Percentiles rank a stretch among this genome's conserved stretches.
phyloP scores from a whole-genome alignment of 2,113 vertebrate genomes.

The Pelmatolapia mariae region DNA sequence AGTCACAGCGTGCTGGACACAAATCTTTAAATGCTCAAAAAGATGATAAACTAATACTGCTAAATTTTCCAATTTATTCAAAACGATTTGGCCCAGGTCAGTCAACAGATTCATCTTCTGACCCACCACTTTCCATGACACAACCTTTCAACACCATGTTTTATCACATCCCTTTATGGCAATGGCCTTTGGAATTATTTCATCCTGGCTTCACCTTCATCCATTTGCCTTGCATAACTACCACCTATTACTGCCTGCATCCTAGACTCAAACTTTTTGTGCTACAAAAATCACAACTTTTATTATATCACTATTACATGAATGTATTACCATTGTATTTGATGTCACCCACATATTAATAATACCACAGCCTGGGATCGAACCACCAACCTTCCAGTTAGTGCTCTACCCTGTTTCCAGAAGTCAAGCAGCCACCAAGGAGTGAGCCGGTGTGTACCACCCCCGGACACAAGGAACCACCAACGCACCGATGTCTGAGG shows the following conservation, averaged over 20 bases:
- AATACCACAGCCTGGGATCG: not conserved
- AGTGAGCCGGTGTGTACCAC: too few relatives aligned
- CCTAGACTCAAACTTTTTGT: not conserved
- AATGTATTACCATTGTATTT: not conserved
- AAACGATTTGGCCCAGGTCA: not conserved
- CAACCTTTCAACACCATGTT: not conserved
- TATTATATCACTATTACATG: not conserved
- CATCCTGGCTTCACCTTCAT: not conserved
- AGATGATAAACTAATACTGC: not conserved
- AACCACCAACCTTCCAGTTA: not conserved
- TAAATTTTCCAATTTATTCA: not conserved
- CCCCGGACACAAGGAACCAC: too few relatives aligned
- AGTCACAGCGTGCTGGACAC: rapidly evolving
- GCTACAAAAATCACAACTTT: not conserved
- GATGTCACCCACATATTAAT: not conserved
- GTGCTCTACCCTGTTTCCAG: not conserved
- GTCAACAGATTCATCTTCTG: not conserved
- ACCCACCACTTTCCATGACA: not conserved
- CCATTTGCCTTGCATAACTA: not conserved
- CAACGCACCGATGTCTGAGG: too few relatives aligned
- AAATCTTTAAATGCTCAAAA: not conserved
- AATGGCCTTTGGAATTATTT: not conserved
- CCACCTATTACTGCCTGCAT: not conserved
- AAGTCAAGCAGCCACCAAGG: too few relatives aligned
- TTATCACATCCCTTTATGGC: not conserved